Conservation (phyloP, 2,888 invertebrate genomes). For the Schizotus pectinicornis region DNA sequence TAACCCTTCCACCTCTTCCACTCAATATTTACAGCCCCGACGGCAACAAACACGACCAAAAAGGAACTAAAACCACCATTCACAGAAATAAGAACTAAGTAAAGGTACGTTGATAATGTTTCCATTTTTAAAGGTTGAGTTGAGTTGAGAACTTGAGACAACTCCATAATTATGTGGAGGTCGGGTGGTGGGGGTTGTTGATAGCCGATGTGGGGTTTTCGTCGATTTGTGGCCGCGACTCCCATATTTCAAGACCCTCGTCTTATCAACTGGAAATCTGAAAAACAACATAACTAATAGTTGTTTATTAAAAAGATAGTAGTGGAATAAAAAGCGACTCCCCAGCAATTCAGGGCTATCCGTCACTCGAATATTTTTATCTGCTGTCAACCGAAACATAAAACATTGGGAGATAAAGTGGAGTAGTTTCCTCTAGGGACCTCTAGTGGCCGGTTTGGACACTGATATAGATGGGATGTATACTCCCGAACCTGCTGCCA, state of each 20-base stretch:
- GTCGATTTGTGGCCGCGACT: conserved; percentile 33
- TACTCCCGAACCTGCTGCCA: conserved; percentile 30
- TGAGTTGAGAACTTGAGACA: background rate
- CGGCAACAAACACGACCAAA: too few species aligned
- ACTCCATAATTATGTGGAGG: background rate
- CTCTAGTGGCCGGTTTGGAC: conserved; percentile 46
- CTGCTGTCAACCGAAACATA: conserved; percentile 59
- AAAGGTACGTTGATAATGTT: too few species aligned
- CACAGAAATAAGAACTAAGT: too few species aligned
- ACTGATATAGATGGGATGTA: conserved; percentile 51
- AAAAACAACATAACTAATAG: conserved; percentile 50
- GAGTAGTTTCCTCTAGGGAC: conserved; percentile 57
- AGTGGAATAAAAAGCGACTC: conserved; percentile 50
- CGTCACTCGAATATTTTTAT: conserved; percentile 60
- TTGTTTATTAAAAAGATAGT: conserved; percentile 56
- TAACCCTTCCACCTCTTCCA: too few species aligned
- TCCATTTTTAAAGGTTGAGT: too few species aligned
- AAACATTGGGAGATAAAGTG: conserved; percentile 59
- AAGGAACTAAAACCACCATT: too few species aligned
- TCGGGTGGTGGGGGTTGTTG: background rate
- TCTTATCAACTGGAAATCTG: conserved; percentile 36
- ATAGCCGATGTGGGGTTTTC: too few species aligned
- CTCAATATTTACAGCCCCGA: conserved; percentile 6
- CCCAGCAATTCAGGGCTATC: conserved; percentile 53
- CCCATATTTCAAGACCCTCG: conserved; percentile 44